Conservation (phyloP, 2,113 vertebrate species). For the Ctenomys sociabilis region DNA sequence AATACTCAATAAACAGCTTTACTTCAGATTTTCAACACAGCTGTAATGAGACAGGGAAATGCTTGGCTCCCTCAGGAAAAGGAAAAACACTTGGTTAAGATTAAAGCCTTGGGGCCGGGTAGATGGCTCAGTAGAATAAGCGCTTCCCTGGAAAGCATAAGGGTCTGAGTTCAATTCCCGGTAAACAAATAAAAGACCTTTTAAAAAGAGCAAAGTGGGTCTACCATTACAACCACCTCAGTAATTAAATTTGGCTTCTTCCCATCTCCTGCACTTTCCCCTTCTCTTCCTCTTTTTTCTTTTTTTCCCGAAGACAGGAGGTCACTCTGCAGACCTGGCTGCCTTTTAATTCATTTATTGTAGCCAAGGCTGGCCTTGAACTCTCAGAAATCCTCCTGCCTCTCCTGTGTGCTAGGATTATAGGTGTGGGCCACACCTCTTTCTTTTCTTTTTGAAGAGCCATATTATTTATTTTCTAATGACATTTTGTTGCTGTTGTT, state of each 20-base stretch:
- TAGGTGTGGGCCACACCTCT: neutral
- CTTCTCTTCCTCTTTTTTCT: neutral
- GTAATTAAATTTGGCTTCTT: constrained; percentile 58
- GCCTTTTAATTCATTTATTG: neutral
- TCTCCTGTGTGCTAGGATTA: neutral
- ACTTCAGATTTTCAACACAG: neutral
- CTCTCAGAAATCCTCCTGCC: neutral
- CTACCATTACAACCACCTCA: constrained; percentile 32
- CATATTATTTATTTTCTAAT: neutral
- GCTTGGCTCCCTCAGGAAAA: neutral
- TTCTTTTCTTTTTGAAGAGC: neutral
- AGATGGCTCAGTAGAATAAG: too few relatives aligned
- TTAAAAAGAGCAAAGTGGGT: neutral
- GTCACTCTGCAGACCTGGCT: neutral
- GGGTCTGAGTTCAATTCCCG: too few relatives aligned
- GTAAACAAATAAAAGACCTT: too few relatives aligned
- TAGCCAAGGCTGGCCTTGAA: too few relatives aligned
- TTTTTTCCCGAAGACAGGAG: neutral
- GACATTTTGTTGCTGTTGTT: neutral
- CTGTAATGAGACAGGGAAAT: constrained; percentile 40
- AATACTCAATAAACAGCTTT: neutral
- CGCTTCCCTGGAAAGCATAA: too few relatives aligned
- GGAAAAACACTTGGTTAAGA: neutral
- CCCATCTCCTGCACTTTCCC: constrained; percentile 51
- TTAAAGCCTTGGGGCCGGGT: too few relatives aligned